Conservation (phyloP, 2,888 invertebrate genomes). For the Syritta pipiens region DNA sequence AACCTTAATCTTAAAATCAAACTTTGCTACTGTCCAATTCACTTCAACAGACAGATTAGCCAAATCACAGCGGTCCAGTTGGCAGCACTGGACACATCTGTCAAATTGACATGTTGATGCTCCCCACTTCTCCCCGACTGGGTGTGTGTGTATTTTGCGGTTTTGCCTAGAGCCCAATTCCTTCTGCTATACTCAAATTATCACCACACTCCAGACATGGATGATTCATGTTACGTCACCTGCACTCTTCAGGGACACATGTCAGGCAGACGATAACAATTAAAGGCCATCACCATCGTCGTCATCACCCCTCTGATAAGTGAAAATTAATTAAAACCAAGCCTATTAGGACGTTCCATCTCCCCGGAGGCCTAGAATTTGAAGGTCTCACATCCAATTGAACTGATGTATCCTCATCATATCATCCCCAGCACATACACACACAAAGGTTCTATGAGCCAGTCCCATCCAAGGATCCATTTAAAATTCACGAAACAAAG, state of each 20-base stretch:
- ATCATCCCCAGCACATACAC: too few relatives aligned
- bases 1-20: too few relatives aligned
- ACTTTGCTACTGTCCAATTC: too few relatives aligned
- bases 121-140: too few relatives aligned
- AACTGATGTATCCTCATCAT: too few relatives aligned
- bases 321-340: conserved; percentile 3
- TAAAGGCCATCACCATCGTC: background rate
- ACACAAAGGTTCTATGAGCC: too few relatives aligned
- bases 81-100: too few relatives aligned
- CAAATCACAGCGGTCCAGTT: too few relatives aligned
- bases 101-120: too few relatives aligned
- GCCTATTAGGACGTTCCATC: background rate
- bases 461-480: background rate
- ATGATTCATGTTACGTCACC: background rate
- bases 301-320: background rate
- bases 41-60: too few relatives aligned
- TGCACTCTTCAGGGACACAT: background rate
- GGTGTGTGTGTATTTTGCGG: too few relatives aligned
- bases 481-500: conserved; percentile 38
- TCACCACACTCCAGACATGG: background rate
- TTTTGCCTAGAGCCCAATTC: too few relatives aligned
- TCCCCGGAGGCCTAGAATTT: background rate
- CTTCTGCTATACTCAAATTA: background rate
- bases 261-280: background rate
- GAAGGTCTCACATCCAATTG: conserved; percentile 2